Conservation (phyloP, 2,797 vertebrate species). For the Allochrocebus solatus region DNA sequence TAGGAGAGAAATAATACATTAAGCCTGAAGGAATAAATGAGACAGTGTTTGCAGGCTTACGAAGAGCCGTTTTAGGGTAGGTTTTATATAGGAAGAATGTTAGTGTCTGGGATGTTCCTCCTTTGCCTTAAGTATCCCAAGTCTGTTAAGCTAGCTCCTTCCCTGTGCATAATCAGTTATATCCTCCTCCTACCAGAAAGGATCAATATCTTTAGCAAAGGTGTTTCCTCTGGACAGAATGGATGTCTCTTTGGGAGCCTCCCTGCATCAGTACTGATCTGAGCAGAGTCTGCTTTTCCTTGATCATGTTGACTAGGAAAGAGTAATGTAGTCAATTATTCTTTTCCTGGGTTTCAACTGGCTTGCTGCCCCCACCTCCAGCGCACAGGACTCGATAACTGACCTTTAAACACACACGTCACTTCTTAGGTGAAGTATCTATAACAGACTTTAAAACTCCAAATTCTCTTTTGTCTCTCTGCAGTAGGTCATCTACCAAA, state of each 20-base stretch:
- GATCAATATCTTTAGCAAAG: neutral
- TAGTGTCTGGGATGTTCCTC: neutral
- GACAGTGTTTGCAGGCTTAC: neutral
- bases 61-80: neutral
- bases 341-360: neutral
- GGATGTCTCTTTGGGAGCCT: neutral
- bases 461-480: neutral
- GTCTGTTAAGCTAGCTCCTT: neutral
- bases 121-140: neutral
- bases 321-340: neutral
- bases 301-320: neutral
- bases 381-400: neutral
- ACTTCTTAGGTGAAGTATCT: neutral
- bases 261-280: neutral
- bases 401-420: neutral
- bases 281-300: neutral
- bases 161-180: neutral
- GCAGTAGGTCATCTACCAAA: neutral
- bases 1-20: neutral
- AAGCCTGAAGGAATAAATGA: neutral
- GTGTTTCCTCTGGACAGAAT: neutral
- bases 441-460: neutral
- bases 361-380: neutral
- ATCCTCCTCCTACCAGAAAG: neutral
- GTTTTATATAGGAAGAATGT: neutral